phyloP scores from a whole-genome alignment of 2,888 invertebrate species.

The Catocala nupta region DNA sequence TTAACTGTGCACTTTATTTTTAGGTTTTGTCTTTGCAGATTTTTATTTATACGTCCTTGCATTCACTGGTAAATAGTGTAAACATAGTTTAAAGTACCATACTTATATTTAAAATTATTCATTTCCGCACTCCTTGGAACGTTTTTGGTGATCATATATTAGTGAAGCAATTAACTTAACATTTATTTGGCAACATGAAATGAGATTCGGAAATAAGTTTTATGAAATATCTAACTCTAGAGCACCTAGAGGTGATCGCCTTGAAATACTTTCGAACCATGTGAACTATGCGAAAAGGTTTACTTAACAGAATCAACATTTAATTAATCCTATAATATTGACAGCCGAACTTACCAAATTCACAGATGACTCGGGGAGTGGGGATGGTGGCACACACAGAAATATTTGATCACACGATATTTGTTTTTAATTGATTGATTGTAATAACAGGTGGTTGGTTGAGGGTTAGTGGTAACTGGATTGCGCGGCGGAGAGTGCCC shows the following conservation, averaged over 20 bases:
- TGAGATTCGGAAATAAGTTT: conserved; percentile 36
- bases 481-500: conserved; percentile 43
- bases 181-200: conserved; percentile 26
- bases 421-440: conserved; percentile 22
- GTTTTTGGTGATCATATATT: conserved; percentile 7
- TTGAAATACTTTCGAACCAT: conserved; percentile 86
- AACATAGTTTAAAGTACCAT: no score
- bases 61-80: no score
- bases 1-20: no score
- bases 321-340: conserved; percentile 59
- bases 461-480: conserved; percentile 51
- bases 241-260: conserved; percentile 77
- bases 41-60: no score
- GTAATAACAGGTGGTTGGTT: conserved; percentile 45
- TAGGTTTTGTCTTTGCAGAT: no score
- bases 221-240: conserved; percentile 59
- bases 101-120: background rate
- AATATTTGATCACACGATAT: conserved; percentile 36
- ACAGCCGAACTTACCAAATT: conserved; percentile 69
- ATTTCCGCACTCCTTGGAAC: conserved; percentile 25
- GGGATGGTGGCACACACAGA: conserved; percentile 41
- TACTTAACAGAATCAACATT: conserved; percentile 73
- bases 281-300: conserved; percentile 83
- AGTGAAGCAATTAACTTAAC: conserved; percentile 24
- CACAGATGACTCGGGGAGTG: conserved; percentile 19